Conservation (phyloP, 2,113 vertebrate species). For the Myotis davidii region DNA sequence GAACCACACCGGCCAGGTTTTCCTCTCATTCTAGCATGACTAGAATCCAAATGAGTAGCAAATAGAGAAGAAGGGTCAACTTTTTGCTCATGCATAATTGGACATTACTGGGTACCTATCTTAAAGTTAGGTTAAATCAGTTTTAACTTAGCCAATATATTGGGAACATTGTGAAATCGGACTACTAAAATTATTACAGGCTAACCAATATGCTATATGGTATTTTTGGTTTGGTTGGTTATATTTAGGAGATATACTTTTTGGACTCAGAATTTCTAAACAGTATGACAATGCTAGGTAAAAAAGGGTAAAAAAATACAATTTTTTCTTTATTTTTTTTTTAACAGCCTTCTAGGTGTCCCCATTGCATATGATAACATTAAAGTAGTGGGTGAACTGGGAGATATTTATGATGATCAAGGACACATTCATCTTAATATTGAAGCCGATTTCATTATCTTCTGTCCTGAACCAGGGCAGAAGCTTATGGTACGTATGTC, state of each 20-base stretch:
- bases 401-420: constrained; percentile 94
- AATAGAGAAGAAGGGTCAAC: neutral
- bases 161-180: neutral
- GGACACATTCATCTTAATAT: constrained; percentile 95
- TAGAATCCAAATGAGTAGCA: neutral
- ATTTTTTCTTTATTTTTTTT: neutral
- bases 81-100: neutral
- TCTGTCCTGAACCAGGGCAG: constrained; percentile 90
- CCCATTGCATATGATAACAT: constrained; percentile 94
- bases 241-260: neutral
- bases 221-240: neutral
- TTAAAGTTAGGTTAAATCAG: neutral
- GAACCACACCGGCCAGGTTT: too few species aligned
- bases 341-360: constrained; percentile 91
- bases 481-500: constrained; percentile 89
- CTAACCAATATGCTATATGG: neutral
- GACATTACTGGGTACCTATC: neutral
- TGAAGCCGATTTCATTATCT: constrained; percentile 93
- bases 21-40: neutral
- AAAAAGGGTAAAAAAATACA: neutral
- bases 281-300: neutral
- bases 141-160: constrained; percentile 4
- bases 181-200: neutral
- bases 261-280: neutral
- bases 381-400: constrained; percentile 89